Evolutionary conservation across 2,888 invertebrate genomes (phyloP).

Genomic region (Tipula helvola): DNA sequence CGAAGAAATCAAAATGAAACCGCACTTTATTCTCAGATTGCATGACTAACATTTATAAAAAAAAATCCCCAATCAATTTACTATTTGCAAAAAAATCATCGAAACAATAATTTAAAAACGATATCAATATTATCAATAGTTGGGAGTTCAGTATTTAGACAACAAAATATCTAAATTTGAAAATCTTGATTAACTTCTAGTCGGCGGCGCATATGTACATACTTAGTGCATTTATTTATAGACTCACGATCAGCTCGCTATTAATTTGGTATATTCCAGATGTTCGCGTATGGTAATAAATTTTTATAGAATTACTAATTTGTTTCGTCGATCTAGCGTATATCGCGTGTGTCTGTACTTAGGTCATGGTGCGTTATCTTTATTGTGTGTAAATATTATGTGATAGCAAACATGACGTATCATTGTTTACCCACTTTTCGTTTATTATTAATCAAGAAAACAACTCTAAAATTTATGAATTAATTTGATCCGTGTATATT

Average conservation of each 20-base stretch:
- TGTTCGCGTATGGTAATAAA: background rate
- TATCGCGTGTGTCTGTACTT: background rate
- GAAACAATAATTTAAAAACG: background rate
- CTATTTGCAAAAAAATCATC: background rate
- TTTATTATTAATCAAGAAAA: background rate
- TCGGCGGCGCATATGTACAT: background rate
- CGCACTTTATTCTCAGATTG: background rate
- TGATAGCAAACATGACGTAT: background rate
- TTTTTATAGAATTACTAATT: background rate
- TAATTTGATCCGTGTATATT: background rate
- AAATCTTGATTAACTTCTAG: background rate
- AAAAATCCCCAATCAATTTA: background rate
- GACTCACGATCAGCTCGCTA: background rate
- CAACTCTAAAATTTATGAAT: background rate
- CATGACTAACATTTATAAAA: background rate
- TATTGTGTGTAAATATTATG: background rate
- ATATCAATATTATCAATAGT: background rate
- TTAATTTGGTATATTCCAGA: background rate
- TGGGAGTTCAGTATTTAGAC: no score
- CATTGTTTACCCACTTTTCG: background rate
- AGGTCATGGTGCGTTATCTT: background rate
- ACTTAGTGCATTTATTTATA: background rate
- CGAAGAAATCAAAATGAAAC: background rate
- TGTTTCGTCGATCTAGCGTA: background rate
- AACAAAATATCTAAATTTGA: background rate